Evolutionary conservation across 2,113 vertebrate genomes (phyloP), one percentile per base, ranked within the genome.

Genomic region (Recurvirostra avosetta): DNA sequence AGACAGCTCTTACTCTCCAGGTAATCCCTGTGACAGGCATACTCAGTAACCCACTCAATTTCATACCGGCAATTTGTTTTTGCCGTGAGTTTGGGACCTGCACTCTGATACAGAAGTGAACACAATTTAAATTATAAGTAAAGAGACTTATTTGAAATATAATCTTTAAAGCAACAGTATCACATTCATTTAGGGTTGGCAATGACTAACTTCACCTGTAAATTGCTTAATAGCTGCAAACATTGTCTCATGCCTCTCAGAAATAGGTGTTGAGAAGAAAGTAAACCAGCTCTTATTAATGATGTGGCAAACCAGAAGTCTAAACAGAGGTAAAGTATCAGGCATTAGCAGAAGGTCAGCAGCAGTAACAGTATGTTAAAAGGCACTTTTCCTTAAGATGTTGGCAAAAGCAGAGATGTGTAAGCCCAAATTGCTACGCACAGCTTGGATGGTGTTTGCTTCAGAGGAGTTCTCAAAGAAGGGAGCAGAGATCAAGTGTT

Each of bases 1-100:
- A 68, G 94, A 94, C 99, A 99, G 91, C 0, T 93, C 15, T 92
- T 70, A 38, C 99, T 99, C 95, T 99, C 99, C 97, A 99, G 94
- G 75, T 99, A 99, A 91, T 99, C 99, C 67, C 99, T 97, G 97
- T 99, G 99, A 94, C 99, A 99, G 29, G 99, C 99, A 20, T 99
- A 99, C 65, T 99, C 99, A 0, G 99, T 99, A 94, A 99, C 96
- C 99, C 99, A 99, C 92, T 99, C 98, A 34, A 99, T 90, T 97
- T 99, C 99, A 55, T 98, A 99, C 3, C 99, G 99, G 85, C 99
- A 99, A 95, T 99, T 99, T 17, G 97, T 97, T 70, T 98, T 98
- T 6, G 99, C 99, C 1, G 98, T 99, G 95, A 99, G 98, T 93
- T 98, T 99, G 14, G 99, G 99, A 74, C 97, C 74, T 91, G 98